These are phyloP conservation scores for Lytechinus variegatus DNA, from an alignment of 35 echinoderm and acorn worm species.

Conservation along the genomic window DNA sequence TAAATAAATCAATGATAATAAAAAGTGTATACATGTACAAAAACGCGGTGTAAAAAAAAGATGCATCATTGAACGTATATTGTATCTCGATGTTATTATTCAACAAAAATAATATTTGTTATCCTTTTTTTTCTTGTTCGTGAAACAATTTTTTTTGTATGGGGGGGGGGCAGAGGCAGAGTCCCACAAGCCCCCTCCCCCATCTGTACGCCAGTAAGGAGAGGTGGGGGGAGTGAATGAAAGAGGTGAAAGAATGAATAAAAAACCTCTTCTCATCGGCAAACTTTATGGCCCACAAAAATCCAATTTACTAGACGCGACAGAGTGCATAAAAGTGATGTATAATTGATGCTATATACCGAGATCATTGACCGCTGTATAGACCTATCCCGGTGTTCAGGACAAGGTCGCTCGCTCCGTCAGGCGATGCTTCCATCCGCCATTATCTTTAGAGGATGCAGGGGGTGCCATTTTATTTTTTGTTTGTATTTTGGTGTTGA, in stretches of 20 bases:
- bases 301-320: conserved; percentile 5
- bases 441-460: background rate
- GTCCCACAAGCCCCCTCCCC: background rate
- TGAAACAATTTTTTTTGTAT: too few species aligned
- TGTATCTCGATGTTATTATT: too few species aligned
- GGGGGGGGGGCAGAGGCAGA: background rate
- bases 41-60: background rate
- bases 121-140: too few species aligned
- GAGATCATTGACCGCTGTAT: conserved; percentile 30
- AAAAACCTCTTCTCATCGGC: background rate
- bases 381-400: background rate
- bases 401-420: conserved; percentile 23
- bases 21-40: too few species aligned
- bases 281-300: background rate
- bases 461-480: background rate
- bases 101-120: too few species aligned
- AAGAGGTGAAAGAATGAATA: background rate
- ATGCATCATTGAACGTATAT: too few species aligned
- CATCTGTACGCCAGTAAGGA: background rate
- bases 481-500: background rate
- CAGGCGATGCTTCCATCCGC: background rate
- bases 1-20: too few species aligned
- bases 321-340: background rate
- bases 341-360: background rate
- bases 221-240: background rate